These are phyloP conservation scores for Setipinna tenuifilis DNA, from an alignment of 2,797 vertebrate genomes.

Conservation along the genomic window DNA sequence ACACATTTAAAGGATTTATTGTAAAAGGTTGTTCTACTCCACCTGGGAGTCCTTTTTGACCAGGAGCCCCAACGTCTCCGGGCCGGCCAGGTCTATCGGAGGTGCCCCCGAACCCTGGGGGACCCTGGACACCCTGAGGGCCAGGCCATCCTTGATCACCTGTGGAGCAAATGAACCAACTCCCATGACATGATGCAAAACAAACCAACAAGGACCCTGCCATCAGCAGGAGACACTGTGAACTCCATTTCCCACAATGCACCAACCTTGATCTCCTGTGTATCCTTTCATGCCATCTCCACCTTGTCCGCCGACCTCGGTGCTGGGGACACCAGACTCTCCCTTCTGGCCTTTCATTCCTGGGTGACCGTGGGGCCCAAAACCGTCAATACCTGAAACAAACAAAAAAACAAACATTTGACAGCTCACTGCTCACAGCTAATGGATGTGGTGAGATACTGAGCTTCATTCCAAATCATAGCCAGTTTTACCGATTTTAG, in stretches of 20 bases:
- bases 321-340: constrained; percentile 79
- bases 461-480: background rate
- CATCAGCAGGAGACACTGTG: background rate
- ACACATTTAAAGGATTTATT: background rate
- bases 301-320: constrained; percentile 76
- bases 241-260: background rate
- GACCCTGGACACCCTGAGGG: constrained; percentile 77
- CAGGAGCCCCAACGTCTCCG: constrained; percentile 81
- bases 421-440: background rate
- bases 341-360: constrained; percentile 83
- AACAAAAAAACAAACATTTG: background rate
- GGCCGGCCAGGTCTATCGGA: constrained; percentile 77
- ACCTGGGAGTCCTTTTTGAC: constrained; percentile 79
- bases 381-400: constrained; percentile 77
- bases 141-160: constrained; percentile 82
- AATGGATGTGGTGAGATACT: background rate
- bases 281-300: constrained; percentile 79
- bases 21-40: constrained; percentile 30
- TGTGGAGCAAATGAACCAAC: constrained; percentile 58
- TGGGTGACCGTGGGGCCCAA: constrained; percentile 78
- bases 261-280: constrained; percentile 80
- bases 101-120: constrained; percentile 74
- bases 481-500: background rate
- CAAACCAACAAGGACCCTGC: background rate
- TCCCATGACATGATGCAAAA: background rate